Evolutionary conservation across 2,113 vertebrate genomes (phyloP), one percentile per base, ranked within the genome.

Genomic region (Lepus europaeus): DNA sequence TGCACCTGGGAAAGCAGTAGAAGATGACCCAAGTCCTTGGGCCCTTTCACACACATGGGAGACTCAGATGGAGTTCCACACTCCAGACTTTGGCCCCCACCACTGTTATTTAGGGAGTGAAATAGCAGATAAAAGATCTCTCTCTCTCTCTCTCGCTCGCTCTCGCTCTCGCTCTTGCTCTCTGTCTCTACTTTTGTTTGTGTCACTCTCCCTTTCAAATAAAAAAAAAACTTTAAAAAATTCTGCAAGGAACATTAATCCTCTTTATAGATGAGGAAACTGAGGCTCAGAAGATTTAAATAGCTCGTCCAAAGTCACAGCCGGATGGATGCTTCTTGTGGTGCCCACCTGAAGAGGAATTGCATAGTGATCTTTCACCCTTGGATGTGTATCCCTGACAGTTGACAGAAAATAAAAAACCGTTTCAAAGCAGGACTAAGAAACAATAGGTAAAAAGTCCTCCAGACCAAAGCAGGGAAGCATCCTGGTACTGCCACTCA

Each of bases 241-340:
- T 45, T 45, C 56, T 59, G 56, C 39, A 74, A 83, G 51, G 45
- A 74, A 31, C 64, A 84, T 51, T 53, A 53, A 33, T 79, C 27
- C 51, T 94, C 39, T 89, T 89, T 85, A 68, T 6, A 88, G 31
- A 73, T n/a, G 11, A 45, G 6, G 29, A 91, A 93, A 63, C 53
- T 61, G 33, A 97, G 25, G 17, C 23, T n/a, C n/a, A 36, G 13
- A 85, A 27, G 68, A 79, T 53, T 45, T 59, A 78, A 76, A 76
- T 23, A 72, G 68, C 23, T 90, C 53, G n/a, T 27, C 9, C 27
- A 27, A 36, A 88, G 36, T 82, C 63, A 88, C 56, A 93, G 27
- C 51, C 70, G 56, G 56, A 59, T 59, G 63, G 61, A 81, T 77
- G 23, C 6, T 68, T 95, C 19, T 14, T 72, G 31, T 66, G 56